Percentiles rank a stretch among this genome's conserved stretches.
Evolutionary conservation across 2,797 vertebrate species (phyloP).

Genomic region (Luscinia megarhynchos): DNA sequence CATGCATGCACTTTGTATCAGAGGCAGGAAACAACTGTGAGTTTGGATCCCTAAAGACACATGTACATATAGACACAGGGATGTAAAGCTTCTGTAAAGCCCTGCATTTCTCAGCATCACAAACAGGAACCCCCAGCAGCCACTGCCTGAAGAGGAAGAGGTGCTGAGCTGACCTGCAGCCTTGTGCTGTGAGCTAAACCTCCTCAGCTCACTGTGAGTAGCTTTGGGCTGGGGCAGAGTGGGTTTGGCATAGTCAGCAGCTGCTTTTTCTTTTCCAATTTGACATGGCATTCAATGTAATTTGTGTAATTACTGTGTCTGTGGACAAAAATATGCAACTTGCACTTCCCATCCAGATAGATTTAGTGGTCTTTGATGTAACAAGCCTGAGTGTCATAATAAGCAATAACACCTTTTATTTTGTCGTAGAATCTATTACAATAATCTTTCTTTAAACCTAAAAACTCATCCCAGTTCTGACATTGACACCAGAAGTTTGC

Average conservation of each 20-base stretch:
- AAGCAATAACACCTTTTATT: background rate
- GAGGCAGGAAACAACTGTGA: background rate
- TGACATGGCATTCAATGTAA: background rate
- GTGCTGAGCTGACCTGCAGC: background rate
- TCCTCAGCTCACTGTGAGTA: background rate
- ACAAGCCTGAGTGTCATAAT: background rate
- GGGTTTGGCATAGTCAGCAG: background rate
- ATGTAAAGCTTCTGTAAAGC: background rate
- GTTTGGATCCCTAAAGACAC: background rate
- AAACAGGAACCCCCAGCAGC: background rate
- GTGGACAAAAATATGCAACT: background rate
- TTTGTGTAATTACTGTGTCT: background rate
- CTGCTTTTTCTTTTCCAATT: background rate
- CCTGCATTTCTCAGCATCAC: background rate
- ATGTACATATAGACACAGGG: rapidly evolving
- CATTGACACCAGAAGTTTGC: background rate
- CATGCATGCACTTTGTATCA: background rate
- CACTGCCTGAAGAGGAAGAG: background rate
- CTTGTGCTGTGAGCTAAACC: background rate
- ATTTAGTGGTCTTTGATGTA: background rate
- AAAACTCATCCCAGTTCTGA: background rate
- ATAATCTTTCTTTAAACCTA: background rate
- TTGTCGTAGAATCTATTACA: background rate
- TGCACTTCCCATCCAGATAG: background rate
- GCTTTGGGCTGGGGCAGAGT: background rate